Evolutionary conservation across 1,140 invertebrate genomes (phyloP).

Genomic region (Myzus persicae): DNA sequence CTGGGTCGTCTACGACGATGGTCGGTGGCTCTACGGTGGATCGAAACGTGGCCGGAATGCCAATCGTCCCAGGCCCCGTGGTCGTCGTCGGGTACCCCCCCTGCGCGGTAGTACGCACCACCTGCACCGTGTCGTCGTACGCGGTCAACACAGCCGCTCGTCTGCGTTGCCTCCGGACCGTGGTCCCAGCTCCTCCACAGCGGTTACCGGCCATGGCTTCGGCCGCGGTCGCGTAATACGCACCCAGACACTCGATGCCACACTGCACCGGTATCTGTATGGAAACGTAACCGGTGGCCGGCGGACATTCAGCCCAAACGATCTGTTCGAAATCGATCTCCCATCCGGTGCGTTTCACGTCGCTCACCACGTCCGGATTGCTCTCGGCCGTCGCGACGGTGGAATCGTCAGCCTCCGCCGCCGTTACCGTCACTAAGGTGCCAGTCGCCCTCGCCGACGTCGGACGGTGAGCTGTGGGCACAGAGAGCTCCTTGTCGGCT

Average conservation of each 20-base stretch:
- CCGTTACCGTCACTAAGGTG: conserved; percentile 62
- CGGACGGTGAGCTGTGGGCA: conserved; percentile 62
- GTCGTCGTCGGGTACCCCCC: neutral
- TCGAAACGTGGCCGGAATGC: neutral
- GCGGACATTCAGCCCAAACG: conserved; percentile 48
- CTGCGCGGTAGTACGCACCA: conserved; percentile 27
- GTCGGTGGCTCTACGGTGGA: neutral
- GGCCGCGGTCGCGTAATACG: conserved; percentile 33
- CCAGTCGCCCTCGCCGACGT: conserved; percentile 61
- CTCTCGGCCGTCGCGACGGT: conserved; percentile 71
- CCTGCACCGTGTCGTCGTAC: conserved; percentile 31
- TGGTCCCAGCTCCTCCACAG: neutral
- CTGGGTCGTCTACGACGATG: neutral
- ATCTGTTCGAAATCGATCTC: conserved; percentile 51
- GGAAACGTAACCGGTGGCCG: conserved; percentile 53
- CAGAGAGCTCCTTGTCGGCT: conserved; percentile 59
- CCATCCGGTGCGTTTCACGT: conserved; percentile 62
- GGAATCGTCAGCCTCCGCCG: conserved; percentile 62
- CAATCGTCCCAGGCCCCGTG: neutral
- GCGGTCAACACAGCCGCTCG: conserved; percentile 38
- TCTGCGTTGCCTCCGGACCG: neutral
- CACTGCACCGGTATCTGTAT: conserved; percentile 53
- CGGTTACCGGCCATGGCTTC: neutral
- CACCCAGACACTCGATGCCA: conserved; percentile 31
- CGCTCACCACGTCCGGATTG: conserved; percentile 80